Evolutionary conservation across 2,113 vertebrate genomes (phyloP), one percentile per base, ranked within the genome.

Genomic region (Cheilinus undulatus): DNA sequence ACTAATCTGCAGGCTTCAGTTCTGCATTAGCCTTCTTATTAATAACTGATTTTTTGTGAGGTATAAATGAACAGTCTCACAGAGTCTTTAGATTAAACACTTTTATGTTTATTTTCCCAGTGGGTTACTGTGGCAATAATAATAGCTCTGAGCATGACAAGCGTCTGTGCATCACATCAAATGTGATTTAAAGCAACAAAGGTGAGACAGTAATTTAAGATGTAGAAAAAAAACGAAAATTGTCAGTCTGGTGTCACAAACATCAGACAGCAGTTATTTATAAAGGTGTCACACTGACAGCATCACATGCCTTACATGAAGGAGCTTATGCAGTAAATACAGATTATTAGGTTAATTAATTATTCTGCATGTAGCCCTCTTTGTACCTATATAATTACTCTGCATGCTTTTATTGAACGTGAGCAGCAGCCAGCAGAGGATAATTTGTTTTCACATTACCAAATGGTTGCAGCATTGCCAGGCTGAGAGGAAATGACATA

Each of bases 321-420:
- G 92, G 22, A 91, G 92, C 92, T 93, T 89, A 92, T 95, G 95
- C 61, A 78, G 67, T 82, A 85, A 97, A 99, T 97, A 96, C 96
- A 96, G 94, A 97, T 95, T 95, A 97, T 97, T 96, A 95, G 95
- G 94, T 95, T 96, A 96, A 97, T 98, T 93, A 94, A 97, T 97
- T 95, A 97, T 97, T 97, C 96, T 96, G 92, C 95, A 96, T 97
- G 95, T 96, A 97, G 97, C 95, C 95, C 95, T 96, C 95, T 93
- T 97, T 97, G 95, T 97, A 95, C 93, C 93, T 91, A 91, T 95
- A 95, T 97, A 97, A 97, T 97, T 97, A 95, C 95, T 93, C 93
- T 95, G 92, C 43, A 92, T 94, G 91, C 92, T 96, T 96, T 97
- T 97, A 98, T 98, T 98, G 96, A 96, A 97, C 96, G 93, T 97